Evolutionary conservation across 2,797 vertebrate genomes (phyloP), one percentile per base, ranked within the genome.

Genomic region (Lycodopsis pacificus): DNA sequence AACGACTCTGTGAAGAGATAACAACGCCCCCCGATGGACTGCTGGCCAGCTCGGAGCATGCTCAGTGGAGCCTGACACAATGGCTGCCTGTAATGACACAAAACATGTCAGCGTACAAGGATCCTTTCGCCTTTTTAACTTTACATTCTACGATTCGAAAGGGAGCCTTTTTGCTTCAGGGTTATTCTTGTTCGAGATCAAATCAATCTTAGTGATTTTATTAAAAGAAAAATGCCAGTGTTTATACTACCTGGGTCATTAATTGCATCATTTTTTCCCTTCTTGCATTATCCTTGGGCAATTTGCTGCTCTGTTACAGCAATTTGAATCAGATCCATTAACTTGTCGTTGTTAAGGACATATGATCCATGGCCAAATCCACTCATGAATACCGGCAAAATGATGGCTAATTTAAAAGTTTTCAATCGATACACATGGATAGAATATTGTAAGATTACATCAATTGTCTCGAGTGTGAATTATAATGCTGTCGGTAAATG

Each of bases 11-110:
- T 84, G 90, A 93, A 91, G 91, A 93, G 89, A 90, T 91, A 93
- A 90, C 92, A 93, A 93, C 89, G 84, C 88, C 92, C 92, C 93
- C 90, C 88, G 49, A 91, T 88, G 89, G 90, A 93, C 91, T 80
- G 79, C 88, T 88, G 79, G 86, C 81, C 89, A 74, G 81, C 85
- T 77, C 36, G 0, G 89, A 89, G 89, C 91, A 89, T 90, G 86
- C 90, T 89, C 88, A 85, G 83, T 88, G 77, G 88, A 83, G 86
- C 89, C 74, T 92, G 85, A 89, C 88, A 62, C 82, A 83, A 91
- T 86, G 84, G 83, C 78, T 51, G 83, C 80, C 76, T 77, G 59
- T 89, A 89, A 90, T 83, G 82, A 81, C 65, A 82, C 73, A 81
- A 83, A 90, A 82, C 71, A 70, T 82, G 51, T 84, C 71, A 40